Evolutionary conservation across 37 sponge, comb jelly and placozoan species (phyloP), one percentile per base, ranked within the genome.

Genomic region (Halisarca cf. caerulea): DNA sequence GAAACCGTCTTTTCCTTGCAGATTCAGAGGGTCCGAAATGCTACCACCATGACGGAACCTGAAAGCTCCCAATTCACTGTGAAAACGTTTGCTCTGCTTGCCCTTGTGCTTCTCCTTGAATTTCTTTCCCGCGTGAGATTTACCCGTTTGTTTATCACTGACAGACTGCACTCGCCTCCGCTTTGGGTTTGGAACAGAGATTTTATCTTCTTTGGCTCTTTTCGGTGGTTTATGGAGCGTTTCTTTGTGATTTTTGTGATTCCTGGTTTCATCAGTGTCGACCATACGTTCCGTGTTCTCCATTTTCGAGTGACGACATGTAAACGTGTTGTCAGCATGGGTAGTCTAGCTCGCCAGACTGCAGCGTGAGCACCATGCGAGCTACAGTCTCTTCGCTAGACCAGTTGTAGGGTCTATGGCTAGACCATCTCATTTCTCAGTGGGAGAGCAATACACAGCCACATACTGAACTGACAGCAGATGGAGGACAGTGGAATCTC

Each of bases 11-110:
- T 44, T 57, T 0, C 93, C 88, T n/a, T 85, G 74, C 27, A 95
- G 88, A 58, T 95, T 95, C 30, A 95, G 89, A 9, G 96, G 96
- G 68, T 95, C 96, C 0, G 91, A 90, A 15, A 87, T 88, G 58
- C 88, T 88, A 0, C 94, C 91, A 15, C 90, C 91, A 11, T 90
- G 81, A 39, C 83, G 77, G 39, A 87, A 87, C 34, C 57, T 92
- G 59, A 89, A 84, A 58, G 80, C 60, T 15, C 60, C 25, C 15
- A 24, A 2, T 21, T 40, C 42, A 8, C 2, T 40, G 77, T 15
- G 77, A 1, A 44, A 44, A 44, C 45, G 77, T 32, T 1, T 5
- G 45, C 45, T 40, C 17, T 74, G 77, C 41, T 74, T 74, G 30
- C 77, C 77, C 7, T 74, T 74, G 34, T 34, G 35, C 69, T 68